phyloP scores from a whole-genome alignment of 2,888 invertebrate genomes.

The Pammene aurita region DNA sequence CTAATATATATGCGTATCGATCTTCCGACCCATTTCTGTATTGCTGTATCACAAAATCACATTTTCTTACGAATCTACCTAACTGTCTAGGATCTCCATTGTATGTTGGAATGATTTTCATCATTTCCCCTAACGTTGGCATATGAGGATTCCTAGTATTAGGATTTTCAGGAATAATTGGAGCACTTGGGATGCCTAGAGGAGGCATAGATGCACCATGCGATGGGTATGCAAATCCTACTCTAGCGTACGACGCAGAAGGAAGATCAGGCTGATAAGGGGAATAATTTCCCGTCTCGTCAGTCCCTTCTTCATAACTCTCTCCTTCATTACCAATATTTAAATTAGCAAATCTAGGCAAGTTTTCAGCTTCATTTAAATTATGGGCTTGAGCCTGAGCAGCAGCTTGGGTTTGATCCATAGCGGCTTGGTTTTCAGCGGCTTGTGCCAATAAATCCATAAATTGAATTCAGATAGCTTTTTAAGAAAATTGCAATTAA shows the following conservation, averaged over 20 bases:
- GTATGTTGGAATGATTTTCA: constrained; percentile 12
- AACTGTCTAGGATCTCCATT: constrained; percentile 9
- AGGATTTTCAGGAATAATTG: not conserved
- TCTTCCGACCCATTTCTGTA: constrained; percentile 5
- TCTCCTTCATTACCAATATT: not conserved
- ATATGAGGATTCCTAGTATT: not conserved
- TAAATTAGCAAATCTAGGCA: not conserved
- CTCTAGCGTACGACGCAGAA: not conserved
- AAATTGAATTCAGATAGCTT: not conserved
- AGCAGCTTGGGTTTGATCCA: not conserved
- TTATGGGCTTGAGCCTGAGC: not conserved
- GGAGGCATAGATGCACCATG: not conserved
- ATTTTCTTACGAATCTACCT: constrained; percentile 1
- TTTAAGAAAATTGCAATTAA: not conserved
- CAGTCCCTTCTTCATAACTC: not conserved
- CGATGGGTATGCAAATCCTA: not conserved
- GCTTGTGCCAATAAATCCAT: constrained; percentile 9
- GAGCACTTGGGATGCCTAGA: not conserved
- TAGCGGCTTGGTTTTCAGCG: not conserved
- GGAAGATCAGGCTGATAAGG: not conserved
- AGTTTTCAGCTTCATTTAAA: not conserved
- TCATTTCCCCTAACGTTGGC: constrained; percentile 4
- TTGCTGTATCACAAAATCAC: not conserved
- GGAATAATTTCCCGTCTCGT: not conserved
- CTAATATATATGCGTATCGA: not conserved